Percentiles rank a stretch among this genome's conserved stretches.
These are phyloP conservation scores for Drosophila subsilvestris DNA, from an alignment of 2,888 invertebrate genomes.

Conservation along the genomic window DNA sequence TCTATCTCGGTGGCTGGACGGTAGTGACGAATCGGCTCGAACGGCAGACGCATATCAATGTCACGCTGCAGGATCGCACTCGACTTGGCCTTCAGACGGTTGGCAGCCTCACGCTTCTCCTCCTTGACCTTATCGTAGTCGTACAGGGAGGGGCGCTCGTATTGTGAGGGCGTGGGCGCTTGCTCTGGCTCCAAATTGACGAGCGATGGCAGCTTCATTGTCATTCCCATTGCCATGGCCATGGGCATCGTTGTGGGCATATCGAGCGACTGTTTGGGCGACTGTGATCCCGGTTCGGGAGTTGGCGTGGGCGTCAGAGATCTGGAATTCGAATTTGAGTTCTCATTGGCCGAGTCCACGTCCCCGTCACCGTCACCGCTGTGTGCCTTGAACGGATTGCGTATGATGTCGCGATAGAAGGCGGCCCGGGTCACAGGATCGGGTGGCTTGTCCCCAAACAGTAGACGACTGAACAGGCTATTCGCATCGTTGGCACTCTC, in stretches of 20 bases:
- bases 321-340: slow-evolving; percentile 71
- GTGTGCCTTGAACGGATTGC: slow-evolving; percentile 70
- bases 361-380: slow-evolving; percentile 39
- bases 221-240: not conserved
- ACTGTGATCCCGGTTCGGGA: slow-evolving; percentile 72
- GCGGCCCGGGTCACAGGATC: slow-evolving; percentile 46
- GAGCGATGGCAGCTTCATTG: not conserved
- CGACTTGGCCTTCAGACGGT: slow-evolving; percentile 19
- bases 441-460: slow-evolving; percentile 43
- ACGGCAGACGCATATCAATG: slow-evolving; percentile 91
- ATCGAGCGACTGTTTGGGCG: slow-evolving; percentile 50
- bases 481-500: not conserved
- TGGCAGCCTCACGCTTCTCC: slow-evolving; percentile 50
- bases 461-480: slow-evolving; percentile 34
- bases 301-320: slow-evolving; percentile 75
- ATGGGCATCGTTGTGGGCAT: not conserved
- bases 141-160: slow-evolving; percentile 80
- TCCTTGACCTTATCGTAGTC: slow-evolving; percentile 68
- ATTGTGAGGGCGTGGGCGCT: slow-evolving; percentile 47
- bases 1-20: slow-evolving; percentile 94
- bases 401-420: slow-evolving; percentile 62
- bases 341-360: slow-evolving; percentile 32
- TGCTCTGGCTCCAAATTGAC: not conserved
- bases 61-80: slow-evolving; percentile 84
- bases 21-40: slow-evolving; percentile 91